phyloP scores from a whole-genome alignment of 2,113 vertebrate species.

The Nothocercus julius region DNA sequence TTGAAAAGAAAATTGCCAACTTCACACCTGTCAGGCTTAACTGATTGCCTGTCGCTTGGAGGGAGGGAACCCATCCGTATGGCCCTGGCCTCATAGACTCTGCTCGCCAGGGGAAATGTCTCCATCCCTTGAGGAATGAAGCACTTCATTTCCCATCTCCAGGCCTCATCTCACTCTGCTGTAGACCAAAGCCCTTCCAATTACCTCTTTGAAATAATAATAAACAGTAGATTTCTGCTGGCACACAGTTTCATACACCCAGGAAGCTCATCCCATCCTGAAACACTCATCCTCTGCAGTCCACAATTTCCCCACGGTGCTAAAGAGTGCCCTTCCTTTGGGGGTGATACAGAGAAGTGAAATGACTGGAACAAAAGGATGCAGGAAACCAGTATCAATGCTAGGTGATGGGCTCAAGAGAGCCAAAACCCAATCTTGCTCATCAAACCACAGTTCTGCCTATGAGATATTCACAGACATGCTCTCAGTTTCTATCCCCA shows the following conservation, averaged over 20 bases:
- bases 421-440: not conserved
- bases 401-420: not conserved
- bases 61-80: not conserved
- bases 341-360: not conserved
- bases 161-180: not conserved
- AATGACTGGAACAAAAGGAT: not conserved
- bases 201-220: not conserved
- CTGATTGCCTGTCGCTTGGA: constrained; percentile 17
- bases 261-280: not conserved
- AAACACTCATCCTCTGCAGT: not conserved
- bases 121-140: not conserved
- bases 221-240: not conserved
- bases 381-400: not conserved
- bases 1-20: constrained; percentile 25
- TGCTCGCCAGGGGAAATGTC: not conserved
- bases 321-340: not conserved
- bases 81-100: not conserved
- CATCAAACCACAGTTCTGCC: not conserved
- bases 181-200: not conserved
- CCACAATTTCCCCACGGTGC: not conserved
- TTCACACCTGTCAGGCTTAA: constrained; percentile 61
- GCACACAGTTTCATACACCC: not conserved
- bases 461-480: not conserved
- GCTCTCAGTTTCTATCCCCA: fast-evolving
- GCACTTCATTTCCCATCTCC: not conserved